A percentile compares a stretch with the other conserved stretches of the same genome.
phyloP scores from a whole-genome alignment of 92 coral and sea anemone genomes.

The Pocillopora meandrina region DNA sequence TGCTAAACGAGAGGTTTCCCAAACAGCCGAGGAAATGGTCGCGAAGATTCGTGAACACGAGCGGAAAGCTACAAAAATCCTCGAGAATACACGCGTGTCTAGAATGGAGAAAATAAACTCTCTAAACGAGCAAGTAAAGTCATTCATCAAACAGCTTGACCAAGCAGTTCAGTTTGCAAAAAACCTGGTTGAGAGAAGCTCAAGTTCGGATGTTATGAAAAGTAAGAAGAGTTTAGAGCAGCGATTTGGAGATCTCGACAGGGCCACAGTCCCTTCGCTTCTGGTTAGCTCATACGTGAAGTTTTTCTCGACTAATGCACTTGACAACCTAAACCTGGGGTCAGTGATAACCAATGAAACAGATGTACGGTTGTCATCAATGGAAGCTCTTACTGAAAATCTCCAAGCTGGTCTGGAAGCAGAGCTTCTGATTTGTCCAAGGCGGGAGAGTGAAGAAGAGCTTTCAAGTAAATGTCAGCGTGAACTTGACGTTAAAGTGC shows the following conservation, averaged over 20 bases:
- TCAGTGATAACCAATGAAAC: neutral
- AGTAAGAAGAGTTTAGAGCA: too few relatives aligned
- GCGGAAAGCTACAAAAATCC: too few relatives aligned
- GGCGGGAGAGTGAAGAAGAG: neutral
- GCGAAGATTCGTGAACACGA: too few relatives aligned
- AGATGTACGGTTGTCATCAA: too few relatives aligned
- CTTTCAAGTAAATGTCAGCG: neutral
- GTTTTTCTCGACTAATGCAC: neutral
- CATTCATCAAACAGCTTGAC: too few relatives aligned
- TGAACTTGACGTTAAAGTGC: neutral
- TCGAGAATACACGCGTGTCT: too few relatives aligned
- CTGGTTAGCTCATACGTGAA: neutral
- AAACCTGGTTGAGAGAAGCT: too few relatives aligned
- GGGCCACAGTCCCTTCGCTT: neutral
- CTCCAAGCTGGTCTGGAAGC: neutral
- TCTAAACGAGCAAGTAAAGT: too few relatives aligned
- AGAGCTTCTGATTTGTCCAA: neutral
- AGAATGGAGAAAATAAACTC: too few relatives aligned
- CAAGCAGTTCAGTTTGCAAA: too few relatives aligned
- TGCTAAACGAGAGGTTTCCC: too few relatives aligned
- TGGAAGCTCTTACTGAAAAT: neutral
- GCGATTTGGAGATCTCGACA: neutral
- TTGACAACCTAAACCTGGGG: neutral
- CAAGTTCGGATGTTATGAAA: neutral
- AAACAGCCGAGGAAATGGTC: too few relatives aligned